A percentile compares a stretch with the other conserved stretches of the same genome.
phyloP scores from a whole-genome alignment of 2,113 vertebrate species.

The Perccottus glenii region DNA sequence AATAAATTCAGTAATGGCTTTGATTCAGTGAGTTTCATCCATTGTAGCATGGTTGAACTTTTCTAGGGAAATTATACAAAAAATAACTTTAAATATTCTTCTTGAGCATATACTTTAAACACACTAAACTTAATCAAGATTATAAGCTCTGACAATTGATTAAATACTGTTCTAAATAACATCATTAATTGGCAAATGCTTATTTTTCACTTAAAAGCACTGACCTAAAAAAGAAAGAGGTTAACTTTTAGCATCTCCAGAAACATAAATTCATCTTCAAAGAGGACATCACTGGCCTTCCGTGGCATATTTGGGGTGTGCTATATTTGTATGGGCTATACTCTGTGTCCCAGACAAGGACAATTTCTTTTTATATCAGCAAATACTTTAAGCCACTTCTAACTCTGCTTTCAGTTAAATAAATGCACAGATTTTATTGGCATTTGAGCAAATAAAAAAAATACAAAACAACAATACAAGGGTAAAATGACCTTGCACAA shows the following conservation, averaged over 20 bases:
- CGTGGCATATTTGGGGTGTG: constrained; percentile 42
- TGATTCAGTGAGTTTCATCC: too few relatives aligned
- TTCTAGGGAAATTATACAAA: too few relatives aligned
- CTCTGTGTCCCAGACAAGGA: constrained; percentile 46
- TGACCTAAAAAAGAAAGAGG: background rate
- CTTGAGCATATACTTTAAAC: too few relatives aligned
- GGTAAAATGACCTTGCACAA: background rate
- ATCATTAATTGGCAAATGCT: background rate
- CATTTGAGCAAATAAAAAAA: background rate
- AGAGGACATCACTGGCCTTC: constrained; percentile 18
- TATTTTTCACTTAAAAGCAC: background rate
- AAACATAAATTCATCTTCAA: constrained; percentile 35
- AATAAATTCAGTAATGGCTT: constrained; percentile 1
- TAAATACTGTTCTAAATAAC: background rate
- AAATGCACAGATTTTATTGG: constrained; percentile 33
- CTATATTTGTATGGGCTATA: constrained; percentile 44
- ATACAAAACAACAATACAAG: background rate
- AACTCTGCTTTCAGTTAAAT: constrained; percentile 9
- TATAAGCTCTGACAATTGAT: background rate
- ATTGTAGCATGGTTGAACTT: too few relatives aligned
- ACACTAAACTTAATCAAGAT: too few relatives aligned
- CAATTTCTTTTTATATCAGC: constrained; percentile 20
- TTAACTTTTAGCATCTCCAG: constrained; percentile 1
- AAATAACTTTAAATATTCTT: too few relatives aligned
- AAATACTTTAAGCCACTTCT: background rate